Conservation (phyloP, 1,140 invertebrate species). For the Halyomorpha halys region DNA sequence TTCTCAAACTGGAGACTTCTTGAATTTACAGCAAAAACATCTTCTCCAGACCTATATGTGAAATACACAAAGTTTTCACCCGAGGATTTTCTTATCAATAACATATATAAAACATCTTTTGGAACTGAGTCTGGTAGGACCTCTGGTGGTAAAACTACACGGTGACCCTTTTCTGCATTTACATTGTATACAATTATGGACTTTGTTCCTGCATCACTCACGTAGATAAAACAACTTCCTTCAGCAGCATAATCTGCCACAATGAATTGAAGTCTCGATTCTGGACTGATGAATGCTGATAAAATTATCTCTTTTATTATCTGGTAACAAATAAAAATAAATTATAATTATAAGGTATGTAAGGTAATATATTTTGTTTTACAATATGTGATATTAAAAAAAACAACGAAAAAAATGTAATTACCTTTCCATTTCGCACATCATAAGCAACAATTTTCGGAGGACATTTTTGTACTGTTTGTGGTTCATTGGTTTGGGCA, state of each 20-base stretch:
- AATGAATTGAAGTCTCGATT: conserved; percentile 49
- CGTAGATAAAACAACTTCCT: conserved; percentile 40
- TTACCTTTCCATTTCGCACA: conserved; percentile 43
- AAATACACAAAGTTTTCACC: conserved; percentile 3
- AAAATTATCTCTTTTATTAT: conserved; percentile 49
- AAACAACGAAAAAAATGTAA: no score
- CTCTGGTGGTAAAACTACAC: background rate
- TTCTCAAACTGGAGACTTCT: background rate
- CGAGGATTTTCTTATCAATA: background rate
- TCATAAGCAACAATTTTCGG: conserved; percentile 56
- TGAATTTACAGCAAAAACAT: background rate
- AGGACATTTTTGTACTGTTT: conserved; percentile 48
- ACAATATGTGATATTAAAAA: no score
- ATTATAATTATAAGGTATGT: no score
- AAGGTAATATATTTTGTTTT: no score
- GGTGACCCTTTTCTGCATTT: background rate
- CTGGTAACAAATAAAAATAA: conserved; percentile 29
- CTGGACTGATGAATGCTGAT: conserved; percentile 39
- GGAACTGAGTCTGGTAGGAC: background rate
- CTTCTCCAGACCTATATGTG: background rate
- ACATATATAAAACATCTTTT: background rate
- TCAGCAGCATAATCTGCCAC: conserved; percentile 43
- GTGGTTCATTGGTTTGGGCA: conserved; percentile 40
- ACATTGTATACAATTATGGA: background rate
- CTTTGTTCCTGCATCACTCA: conserved; percentile 36